These are phyloP conservation scores for Drosophila yakuba DNA, from an alignment of 1,140 invertebrate species.

Conservation along the genomic window DNA sequence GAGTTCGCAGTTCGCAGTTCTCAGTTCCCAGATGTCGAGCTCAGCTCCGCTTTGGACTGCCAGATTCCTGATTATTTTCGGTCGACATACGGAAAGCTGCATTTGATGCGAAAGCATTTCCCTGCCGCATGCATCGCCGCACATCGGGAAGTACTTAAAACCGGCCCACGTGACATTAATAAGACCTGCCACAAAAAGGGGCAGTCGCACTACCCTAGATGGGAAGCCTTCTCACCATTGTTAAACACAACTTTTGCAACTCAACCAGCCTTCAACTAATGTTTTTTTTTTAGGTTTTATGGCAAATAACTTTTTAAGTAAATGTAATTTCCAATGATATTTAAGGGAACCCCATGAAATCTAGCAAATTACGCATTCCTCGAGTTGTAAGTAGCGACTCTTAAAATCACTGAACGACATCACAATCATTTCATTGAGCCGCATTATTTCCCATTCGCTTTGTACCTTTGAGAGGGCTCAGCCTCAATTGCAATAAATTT, in stretches of 20 bases:
- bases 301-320: too few relatives aligned
- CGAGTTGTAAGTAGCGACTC: not conserved
- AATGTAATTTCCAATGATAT: too few relatives aligned
- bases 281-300: slow-evolving; percentile 16
- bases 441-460: too few relatives aligned
- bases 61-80: slow-evolving; percentile 32
- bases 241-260: slow-evolving; percentile 16
- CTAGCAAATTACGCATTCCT: too few relatives aligned
- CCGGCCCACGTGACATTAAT: slow-evolving; percentile 77
- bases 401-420: not conserved
- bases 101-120: slow-evolving; percentile 70
- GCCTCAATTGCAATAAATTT: slow-evolving; percentile 65
- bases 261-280: slow-evolving; percentile 24
- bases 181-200: slow-evolving; percentile 51
- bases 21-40: too few relatives aligned
- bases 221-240: slow-evolving; percentile 25
- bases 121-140: slow-evolving; percentile 65
- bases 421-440: slow-evolving; percentile 14
- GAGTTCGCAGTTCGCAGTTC: too few relatives aligned
- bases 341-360: too few relatives aligned
- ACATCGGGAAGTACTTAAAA: slow-evolving; percentile 37
- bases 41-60: slow-evolving; percentile 23
- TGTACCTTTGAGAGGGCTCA: not conserved
- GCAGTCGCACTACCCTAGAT: slow-evolving; percentile 18
- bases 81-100: slow-evolving; percentile 51